These are phyloP conservation scores for Junonia oenone DNA, from an alignment of 2,888 invertebrate species.

Conservation along the genomic window DNA sequence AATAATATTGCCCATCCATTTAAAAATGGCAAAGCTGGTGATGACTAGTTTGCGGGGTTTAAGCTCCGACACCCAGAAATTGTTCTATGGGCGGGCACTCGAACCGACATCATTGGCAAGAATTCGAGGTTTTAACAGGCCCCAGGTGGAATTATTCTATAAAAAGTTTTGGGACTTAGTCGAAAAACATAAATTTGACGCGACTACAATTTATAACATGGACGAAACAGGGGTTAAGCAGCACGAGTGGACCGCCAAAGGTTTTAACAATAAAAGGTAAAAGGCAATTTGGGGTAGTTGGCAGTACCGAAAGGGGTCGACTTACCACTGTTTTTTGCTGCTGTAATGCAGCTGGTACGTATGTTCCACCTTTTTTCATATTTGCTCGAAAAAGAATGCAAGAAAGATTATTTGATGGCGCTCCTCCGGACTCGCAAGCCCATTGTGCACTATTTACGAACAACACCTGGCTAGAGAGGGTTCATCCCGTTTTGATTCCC, in stretches of 20 bases:
- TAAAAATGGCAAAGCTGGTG: background rate
- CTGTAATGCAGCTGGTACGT: background rate
- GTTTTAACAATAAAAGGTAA: background rate
- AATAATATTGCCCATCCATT: background rate
- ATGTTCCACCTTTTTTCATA: background rate
- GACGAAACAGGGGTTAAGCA: background rate
- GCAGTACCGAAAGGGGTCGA: background rate
- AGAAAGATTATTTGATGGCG: background rate
- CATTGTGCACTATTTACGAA: no score
- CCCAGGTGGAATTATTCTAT: background rate
- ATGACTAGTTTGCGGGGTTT: background rate
- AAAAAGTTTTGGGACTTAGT: background rate
- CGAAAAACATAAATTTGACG: background rate
- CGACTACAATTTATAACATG: background rate
- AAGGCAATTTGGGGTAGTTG: background rate
- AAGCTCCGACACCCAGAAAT: background rate
- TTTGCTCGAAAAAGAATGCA: background rate
- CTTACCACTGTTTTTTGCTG: background rate
- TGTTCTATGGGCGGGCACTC: background rate
- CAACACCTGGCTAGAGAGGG: no score
- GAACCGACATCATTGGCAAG: background rate
- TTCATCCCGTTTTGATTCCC: constrained; percentile 14
- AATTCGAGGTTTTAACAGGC: background rate
- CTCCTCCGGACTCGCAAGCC: background rate
- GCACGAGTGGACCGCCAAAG: background rate